phyloP scores from a whole-genome alignment of 2,797 vertebrate genomes.

The Rhyacichthys aspro region DNA sequence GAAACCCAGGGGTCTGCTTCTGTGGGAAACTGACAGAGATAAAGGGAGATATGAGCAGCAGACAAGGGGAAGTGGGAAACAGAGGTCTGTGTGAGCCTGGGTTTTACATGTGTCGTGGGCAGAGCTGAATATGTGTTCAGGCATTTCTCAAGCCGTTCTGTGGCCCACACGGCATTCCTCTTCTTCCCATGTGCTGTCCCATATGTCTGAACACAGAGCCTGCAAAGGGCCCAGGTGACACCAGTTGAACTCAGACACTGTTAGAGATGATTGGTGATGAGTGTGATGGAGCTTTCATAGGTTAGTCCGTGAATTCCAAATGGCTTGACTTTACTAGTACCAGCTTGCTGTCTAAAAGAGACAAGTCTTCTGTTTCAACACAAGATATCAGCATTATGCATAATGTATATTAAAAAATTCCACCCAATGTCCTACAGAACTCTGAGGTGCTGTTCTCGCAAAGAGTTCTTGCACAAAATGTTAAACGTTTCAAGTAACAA shows the following conservation, averaged over 20 bases:
- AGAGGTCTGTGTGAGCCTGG: slow-evolving; percentile 66
- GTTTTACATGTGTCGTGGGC: slow-evolving; percentile 73
- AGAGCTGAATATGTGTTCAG: slow-evolving; percentile 77
- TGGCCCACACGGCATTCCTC: slow-evolving; percentile 81
- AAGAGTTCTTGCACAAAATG: no score
- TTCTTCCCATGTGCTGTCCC: slow-evolving; percentile 16
- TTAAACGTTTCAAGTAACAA: no score
- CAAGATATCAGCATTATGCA: no score
- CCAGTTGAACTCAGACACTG: slow-evolving; percentile 12
- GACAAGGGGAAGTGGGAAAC: slow-evolving; percentile 47
- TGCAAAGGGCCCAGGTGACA: slow-evolving; percentile 27
- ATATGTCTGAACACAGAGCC: slow-evolving; percentile 18
- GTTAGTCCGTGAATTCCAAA: no score
- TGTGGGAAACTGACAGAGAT: slow-evolving; percentile 39
- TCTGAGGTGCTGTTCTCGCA: no score
- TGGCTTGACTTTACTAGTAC: no score
- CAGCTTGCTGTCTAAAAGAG: no score
- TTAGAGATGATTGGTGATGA: no score
- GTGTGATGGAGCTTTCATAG: no score
- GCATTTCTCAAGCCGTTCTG: slow-evolving; percentile 70
- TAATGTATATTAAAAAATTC: no score
- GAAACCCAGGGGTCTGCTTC: slow-evolving; percentile 44
- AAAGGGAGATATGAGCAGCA: slow-evolving; percentile 42
- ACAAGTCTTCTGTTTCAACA: no score
- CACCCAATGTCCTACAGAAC: no score